Evolutionary conservation across 2,888 invertebrate species (phyloP).

Genomic region (Hololepta plana): DNA sequence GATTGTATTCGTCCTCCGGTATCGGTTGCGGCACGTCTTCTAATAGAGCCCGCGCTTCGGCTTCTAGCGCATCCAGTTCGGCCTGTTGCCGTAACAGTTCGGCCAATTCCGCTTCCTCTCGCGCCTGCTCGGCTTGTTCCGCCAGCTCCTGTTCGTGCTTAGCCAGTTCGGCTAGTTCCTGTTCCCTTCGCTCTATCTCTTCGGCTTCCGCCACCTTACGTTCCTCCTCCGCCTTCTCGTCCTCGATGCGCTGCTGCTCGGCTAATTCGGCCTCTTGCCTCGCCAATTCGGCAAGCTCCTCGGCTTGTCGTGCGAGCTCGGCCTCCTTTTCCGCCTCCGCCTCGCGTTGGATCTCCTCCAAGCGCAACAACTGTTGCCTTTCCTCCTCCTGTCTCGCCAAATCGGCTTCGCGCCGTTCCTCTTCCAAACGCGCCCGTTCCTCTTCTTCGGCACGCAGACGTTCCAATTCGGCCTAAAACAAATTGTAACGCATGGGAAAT

Average conservation of each 20-base stretch:
- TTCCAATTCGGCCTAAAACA: conserved; percentile 29
- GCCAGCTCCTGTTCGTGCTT: conserved; percentile 37
- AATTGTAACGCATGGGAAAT: conserved; percentile 1
- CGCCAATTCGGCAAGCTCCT: conserved; percentile 26
- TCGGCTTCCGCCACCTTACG: conserved; percentile 38
- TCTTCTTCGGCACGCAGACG: conserved; percentile 33
- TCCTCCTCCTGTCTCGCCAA: conserved; percentile 25
- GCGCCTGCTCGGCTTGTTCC: conserved; percentile 30
- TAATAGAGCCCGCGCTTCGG: conserved; percentile 13
- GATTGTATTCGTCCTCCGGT: conserved; percentile 5
- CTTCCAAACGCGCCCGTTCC: conserved; percentile 32
- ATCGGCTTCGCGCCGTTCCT: conserved; percentile 28
- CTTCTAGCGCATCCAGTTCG: conserved; percentile 17
- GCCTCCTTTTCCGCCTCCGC: conserved; percentile 45
- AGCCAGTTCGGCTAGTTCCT: conserved; percentile 38
- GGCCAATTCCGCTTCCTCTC: conserved; percentile 37
- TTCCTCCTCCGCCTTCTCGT: conserved; percentile 31
- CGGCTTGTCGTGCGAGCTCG: conserved; percentile 45
- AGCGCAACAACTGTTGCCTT: conserved; percentile 29
- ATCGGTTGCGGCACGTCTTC: conserved; percentile 9
- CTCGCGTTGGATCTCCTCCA: conserved; percentile 40
- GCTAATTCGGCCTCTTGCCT: conserved; percentile 47
- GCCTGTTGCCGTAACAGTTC: conserved; percentile 16
- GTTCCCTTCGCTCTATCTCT: conserved; percentile 32
- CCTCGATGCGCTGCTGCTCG: conserved; percentile 32